Evolutionary conservation across 2,113 vertebrate species (phyloP).

Genomic region (Ictidomys tridecemlineatus): DNA sequence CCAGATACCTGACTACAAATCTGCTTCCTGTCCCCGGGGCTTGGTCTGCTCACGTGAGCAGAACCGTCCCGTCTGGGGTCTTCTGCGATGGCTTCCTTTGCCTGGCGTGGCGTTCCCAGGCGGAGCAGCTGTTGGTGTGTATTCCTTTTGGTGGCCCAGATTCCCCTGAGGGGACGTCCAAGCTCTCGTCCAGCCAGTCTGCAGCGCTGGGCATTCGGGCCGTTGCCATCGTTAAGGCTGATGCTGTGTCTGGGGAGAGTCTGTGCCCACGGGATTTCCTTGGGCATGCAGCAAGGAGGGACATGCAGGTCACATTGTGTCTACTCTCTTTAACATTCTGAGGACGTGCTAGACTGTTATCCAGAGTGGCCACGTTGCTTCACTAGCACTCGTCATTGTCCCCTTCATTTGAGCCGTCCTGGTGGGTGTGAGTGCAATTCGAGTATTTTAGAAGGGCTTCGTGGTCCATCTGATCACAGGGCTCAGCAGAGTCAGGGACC

Average conservation of each 20-base stretch:
- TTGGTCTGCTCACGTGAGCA: background rate
- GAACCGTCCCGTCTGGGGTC: background rate
- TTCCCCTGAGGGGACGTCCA: background rate
- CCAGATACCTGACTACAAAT: background rate
- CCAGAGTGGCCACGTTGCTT: background rate
- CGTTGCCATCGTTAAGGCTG: background rate
- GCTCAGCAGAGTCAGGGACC: background rate
- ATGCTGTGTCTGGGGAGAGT: background rate
- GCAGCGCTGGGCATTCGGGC: background rate
- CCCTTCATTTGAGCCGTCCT: background rate
- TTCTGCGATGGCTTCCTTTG: background rate
- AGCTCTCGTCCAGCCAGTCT: background rate
- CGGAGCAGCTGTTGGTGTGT: background rate
- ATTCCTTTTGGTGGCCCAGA: background rate
- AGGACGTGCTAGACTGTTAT: background rate
- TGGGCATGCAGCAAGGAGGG: background rate
- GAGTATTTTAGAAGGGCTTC: background rate
- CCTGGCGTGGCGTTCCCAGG: background rate
- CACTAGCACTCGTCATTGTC: background rate
- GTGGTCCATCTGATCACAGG: background rate
- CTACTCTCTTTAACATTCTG: background rate
- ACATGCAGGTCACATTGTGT: background rate
- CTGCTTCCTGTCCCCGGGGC: background rate
- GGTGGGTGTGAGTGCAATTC: background rate
- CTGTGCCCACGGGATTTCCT: background rate